phyloP scores from a whole-genome alignment of 2,888 invertebrate species.

The Euproctis similis region DNA sequence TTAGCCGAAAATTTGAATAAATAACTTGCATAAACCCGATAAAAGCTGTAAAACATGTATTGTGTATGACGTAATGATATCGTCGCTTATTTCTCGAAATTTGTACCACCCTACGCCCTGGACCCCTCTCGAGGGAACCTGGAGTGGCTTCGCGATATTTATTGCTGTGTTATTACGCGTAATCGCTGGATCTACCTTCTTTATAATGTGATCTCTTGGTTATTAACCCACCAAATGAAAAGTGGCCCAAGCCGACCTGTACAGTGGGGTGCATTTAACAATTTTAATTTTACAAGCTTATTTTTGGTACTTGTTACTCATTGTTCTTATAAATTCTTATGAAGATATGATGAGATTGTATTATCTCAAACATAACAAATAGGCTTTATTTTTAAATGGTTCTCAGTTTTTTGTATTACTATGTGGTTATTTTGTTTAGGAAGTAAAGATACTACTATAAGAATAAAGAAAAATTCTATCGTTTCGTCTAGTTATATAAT shows the following conservation, averaged over 20 bases:
- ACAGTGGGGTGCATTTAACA: constrained; percentile 15
- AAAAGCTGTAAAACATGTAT: too few relatives aligned
- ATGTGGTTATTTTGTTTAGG: too few relatives aligned
- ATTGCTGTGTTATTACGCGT: constrained; percentile 63
- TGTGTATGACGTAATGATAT: too few relatives aligned
- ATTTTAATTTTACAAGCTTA: constrained; percentile 12
- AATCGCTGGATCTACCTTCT: constrained; percentile 61
- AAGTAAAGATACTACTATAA: too few relatives aligned
- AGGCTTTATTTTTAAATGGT: too few relatives aligned
- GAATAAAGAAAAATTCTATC: too few relatives aligned
- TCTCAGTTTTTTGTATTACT: too few relatives aligned
- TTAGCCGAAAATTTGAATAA: too few relatives aligned
- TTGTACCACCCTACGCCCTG: constrained; percentile 16
- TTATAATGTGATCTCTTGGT: constrained; percentile 56
- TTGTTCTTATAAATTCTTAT: constrained; percentile 1
- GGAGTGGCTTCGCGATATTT: constrained; percentile 62
- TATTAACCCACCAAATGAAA: constrained; percentile 42
- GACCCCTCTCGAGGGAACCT: constrained; percentile 37
- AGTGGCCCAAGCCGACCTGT: constrained; percentile 31
- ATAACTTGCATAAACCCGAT: too few relatives aligned
- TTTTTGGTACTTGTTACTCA: constrained; percentile 1
- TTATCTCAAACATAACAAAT: too few relatives aligned
- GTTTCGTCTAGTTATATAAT: too few relatives aligned
- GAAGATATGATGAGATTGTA: constrained; percentile 3
- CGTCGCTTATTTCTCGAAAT: constrained; percentile 11